Evolutionary conservation across 35 echinoderm and acorn worm genomes (phyloP).

Genomic region (Anneissia japonica): DNA sequence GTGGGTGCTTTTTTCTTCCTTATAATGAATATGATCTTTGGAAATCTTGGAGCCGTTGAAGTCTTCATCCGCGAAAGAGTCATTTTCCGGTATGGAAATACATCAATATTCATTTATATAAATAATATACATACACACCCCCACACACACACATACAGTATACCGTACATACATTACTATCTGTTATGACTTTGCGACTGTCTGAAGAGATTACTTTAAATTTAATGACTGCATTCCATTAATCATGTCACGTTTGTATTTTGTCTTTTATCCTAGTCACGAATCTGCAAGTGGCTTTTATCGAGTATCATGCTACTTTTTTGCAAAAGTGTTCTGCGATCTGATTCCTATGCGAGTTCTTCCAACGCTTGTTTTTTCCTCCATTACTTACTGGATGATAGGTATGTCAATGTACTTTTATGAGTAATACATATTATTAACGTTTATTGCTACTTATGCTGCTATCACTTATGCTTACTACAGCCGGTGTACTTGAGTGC

Average conservation of each 20-base stretch:
- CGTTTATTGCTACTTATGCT: too few relatives aligned
- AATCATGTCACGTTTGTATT: not conserved
- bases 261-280: constrained; percentile 33
- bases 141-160: too few relatives aligned
- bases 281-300: constrained; percentile 78
- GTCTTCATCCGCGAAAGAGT: constrained; percentile 81
- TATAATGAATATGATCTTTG: constrained; percentile 81
- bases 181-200: not conserved
- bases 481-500: too few relatives aligned
- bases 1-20: constrained; percentile 91
- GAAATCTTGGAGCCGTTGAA: constrained; percentile 82
- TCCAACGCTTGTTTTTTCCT: constrained; percentile 33
- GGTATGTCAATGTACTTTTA: too few relatives aligned
- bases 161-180: too few relatives aligned
- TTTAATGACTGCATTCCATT: not conserved
- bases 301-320: constrained; percentile 59
- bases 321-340: constrained; percentile 76
- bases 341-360: constrained; percentile 62
- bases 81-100: constrained; percentile 90
- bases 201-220: not conserved
- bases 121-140: too few relatives aligned
- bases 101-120: too few relatives aligned
- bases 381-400: constrained; percentile 82
- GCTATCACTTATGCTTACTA: too few relatives aligned
- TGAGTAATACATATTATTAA: too few relatives aligned